Evolutionary conservation across 2,797 vertebrate species (phyloP).

Genomic region (Taeniopygia guttata): DNA sequence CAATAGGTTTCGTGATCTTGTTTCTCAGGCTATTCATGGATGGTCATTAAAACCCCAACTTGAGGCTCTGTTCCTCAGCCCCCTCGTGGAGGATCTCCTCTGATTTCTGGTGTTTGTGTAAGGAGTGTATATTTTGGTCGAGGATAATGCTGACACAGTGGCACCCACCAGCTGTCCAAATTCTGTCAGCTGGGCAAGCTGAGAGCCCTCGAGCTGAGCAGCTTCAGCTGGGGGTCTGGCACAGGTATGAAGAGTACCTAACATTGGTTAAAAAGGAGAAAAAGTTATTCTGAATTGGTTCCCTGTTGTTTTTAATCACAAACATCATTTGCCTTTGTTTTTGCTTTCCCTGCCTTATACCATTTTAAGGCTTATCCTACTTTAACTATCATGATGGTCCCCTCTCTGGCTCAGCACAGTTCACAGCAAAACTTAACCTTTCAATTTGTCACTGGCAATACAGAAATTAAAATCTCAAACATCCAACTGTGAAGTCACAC

Average conservation of each 20-base stretch:
- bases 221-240: not conserved
- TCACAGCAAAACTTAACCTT: not conserved
- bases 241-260: not conserved
- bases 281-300: not conserved
- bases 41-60: not conserved
- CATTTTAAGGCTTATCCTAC: not conserved
- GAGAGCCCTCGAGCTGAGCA: not conserved
- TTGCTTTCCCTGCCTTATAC: not conserved
- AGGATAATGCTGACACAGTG: not conserved
- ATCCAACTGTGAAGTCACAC: not conserved
- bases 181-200: not conserved
- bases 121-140: not conserved
- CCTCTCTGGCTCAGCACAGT: not conserved
- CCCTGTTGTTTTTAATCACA: not conserved
- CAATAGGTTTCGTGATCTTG: not conserved
- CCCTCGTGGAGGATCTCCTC: not conserved
- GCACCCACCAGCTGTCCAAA: not conserved
- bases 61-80: not conserved
- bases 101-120: not conserved
- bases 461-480: not conserved
- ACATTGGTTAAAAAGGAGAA: not conserved
- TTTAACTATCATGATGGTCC: not conserved
- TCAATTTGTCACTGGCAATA: not conserved
- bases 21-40: slow-evolving; percentile 5
- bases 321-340: not conserved